Conservation (phyloP, 2,888 invertebrate species). For the Pediacus dermestoides region DNA sequence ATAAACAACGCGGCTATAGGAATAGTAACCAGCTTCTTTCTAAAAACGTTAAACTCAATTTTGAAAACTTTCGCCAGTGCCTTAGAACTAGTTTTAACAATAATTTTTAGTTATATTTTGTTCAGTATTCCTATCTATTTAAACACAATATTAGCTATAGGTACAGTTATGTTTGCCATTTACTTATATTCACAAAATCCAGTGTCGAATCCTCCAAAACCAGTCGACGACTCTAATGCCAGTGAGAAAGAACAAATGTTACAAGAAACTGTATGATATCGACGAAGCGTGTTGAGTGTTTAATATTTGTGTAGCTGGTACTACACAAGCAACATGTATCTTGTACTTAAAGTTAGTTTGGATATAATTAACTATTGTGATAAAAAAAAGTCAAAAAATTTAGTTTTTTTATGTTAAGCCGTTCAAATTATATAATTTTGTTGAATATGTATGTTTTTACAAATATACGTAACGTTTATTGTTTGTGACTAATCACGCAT, state of each 20-base stretch:
- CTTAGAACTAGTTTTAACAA: slow-evolving; percentile 85
- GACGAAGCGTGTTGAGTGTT: background rate
- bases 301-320: too few species aligned
- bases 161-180: slow-evolving; percentile 77
- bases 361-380: too few species aligned
- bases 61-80: slow-evolving; percentile 95
- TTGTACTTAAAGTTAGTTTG: too few species aligned
- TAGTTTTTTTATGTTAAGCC: too few species aligned
- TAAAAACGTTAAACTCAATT: slow-evolving; percentile 90
- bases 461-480: too few species aligned
- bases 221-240: background rate
- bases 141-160: slow-evolving; percentile 78
- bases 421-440: too few species aligned
- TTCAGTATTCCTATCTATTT: slow-evolving; percentile 81
- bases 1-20: slow-evolving; percentile 88
- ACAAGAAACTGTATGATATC: slow-evolving; percentile 2
- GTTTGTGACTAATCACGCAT: too few species aligned
- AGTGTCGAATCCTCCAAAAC: slow-evolving; percentile 58
- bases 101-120: slow-evolving; percentile 78
- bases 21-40: slow-evolving; percentile 89
- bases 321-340: too few species aligned
- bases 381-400: too few species aligned
- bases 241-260: background rate
- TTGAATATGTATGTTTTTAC: too few species aligned
- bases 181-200: slow-evolving; percentile 88